These are phyloP conservation scores for Trachelus iudaicus DNA, from an alignment of 2,888 invertebrate species.

Conservation along the genomic window DNA sequence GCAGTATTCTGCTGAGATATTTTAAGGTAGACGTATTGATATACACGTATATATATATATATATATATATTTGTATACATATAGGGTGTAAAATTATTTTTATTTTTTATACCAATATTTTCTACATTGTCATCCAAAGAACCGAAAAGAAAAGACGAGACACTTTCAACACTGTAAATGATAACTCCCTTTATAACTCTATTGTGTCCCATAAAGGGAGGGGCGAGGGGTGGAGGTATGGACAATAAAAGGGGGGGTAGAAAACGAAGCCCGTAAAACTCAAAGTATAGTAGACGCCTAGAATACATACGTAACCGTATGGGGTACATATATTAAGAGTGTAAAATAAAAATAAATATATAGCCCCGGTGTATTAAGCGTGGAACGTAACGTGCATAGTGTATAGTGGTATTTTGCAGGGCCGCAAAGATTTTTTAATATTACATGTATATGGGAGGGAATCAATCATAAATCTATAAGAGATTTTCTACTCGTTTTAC, in stretches of 20 bases:
- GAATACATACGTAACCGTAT: too few species aligned
- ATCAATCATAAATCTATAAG: too few species aligned
- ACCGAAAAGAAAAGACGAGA: background rate
- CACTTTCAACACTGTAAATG: background rate
- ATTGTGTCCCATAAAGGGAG: background rate
- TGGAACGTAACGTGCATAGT: background rate
- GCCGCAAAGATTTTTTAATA: too few species aligned
- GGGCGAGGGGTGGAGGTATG: background rate
- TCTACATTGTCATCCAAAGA: too few species aligned
- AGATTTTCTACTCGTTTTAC: background rate
- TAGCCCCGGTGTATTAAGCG: background rate
- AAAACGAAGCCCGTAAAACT: background rate
- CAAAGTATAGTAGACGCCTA: too few species aligned
- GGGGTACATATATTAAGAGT: background rate
- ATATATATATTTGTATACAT: too few species aligned
- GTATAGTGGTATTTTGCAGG: background rate
- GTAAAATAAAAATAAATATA: background rate
- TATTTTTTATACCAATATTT: background rate
- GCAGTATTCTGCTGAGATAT: too few species aligned
- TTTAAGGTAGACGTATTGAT: background rate
- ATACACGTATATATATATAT: too few species aligned
- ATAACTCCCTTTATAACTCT: background rate
- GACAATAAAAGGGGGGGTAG: background rate
- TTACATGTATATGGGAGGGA: too few species aligned
- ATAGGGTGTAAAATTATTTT: background rate